Evolutionary conservation across 1,140 invertebrate species (phyloP).

Genomic region (Drusus annulatus): DNA sequence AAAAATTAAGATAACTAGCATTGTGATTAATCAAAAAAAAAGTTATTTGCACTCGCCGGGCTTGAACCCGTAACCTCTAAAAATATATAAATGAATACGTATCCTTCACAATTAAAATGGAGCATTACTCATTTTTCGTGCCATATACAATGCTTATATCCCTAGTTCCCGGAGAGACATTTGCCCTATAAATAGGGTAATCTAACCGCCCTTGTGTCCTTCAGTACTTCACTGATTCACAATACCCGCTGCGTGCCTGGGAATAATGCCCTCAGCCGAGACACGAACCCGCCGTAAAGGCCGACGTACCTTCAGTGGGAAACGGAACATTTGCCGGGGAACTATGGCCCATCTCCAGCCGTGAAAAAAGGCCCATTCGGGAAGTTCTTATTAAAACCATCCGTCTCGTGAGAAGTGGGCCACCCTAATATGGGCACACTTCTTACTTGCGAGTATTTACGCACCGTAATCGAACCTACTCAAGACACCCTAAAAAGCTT

Average conservation of each 20-base stretch:
- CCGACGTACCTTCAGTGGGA: neutral
- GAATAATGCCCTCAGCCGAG: conserved; percentile 18
- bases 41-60: too few species aligned
- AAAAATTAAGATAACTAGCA: too few species aligned
- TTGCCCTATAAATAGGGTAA: neutral
- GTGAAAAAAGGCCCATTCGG: conserved; percentile 32
- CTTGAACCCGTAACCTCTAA: too few species aligned
- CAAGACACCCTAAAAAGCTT: too few species aligned
- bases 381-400: conserved; percentile 39
- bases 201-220: neutral
- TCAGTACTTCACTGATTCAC: neutral
- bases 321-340: conserved; percentile 4
- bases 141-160: too few species aligned
- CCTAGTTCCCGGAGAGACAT: too few species aligned
- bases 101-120: too few species aligned
- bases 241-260: conserved; percentile 7
- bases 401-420: conserved; percentile 24
- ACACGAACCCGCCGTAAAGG: conserved; percentile 25
- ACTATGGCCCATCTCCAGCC: neutral
- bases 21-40: too few species aligned
- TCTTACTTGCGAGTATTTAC: too few species aligned
- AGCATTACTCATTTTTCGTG: too few species aligned
- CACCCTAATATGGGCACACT: neutral
- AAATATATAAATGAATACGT: too few species aligned
- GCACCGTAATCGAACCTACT: too few species aligned